Conservation (phyloP, 35 echinoderm and acorn worm genomes). For the Strongylocentrotus purpuratus region DNA sequence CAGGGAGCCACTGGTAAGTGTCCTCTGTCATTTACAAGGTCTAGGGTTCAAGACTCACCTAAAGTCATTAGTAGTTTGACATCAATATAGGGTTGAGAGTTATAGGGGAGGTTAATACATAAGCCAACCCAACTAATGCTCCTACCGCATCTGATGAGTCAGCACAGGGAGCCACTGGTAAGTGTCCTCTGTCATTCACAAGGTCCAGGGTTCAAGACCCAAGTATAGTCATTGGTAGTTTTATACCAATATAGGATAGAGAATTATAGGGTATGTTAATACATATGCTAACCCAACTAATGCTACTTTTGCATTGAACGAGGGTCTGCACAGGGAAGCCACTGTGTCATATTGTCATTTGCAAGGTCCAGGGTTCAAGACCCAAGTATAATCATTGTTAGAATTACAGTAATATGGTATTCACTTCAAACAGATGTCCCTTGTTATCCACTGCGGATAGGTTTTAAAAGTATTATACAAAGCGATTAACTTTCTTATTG, state of each 20-base stretch:
- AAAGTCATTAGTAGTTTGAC: background rate
- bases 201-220: background rate
- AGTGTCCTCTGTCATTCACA: background rate
- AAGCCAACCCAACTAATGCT: conserved; percentile 69
- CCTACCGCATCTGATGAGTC: conserved; percentile 59
- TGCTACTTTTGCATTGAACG: conserved; percentile 55
- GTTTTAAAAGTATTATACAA: no score
- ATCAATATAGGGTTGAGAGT: no score
- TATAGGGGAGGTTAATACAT: conserved; percentile 75
- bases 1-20: conserved; percentile 67
- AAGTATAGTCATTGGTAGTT: background rate
- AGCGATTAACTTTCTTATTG: no score
- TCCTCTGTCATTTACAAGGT: no score
- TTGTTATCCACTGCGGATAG: no score
- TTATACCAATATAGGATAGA: no score
- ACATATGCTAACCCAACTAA: conserved; percentile 64
- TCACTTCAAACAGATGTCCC: no score
- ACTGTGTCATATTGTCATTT: conserved; percentile 12
- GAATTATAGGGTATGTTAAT: conserved; percentile 76
- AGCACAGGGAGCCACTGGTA: conserved; percentile 70
- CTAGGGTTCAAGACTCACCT: background rate
- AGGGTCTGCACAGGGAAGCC: conserved; percentile 66
- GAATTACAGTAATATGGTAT: no score
- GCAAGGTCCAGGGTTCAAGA: no score
- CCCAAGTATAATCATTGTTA: no score